Evolutionary conservation across 2,113 vertebrate genomes (phyloP), one percentile per base, ranked within the genome.

Genomic region (Phoxinus phoxinus): DNA sequence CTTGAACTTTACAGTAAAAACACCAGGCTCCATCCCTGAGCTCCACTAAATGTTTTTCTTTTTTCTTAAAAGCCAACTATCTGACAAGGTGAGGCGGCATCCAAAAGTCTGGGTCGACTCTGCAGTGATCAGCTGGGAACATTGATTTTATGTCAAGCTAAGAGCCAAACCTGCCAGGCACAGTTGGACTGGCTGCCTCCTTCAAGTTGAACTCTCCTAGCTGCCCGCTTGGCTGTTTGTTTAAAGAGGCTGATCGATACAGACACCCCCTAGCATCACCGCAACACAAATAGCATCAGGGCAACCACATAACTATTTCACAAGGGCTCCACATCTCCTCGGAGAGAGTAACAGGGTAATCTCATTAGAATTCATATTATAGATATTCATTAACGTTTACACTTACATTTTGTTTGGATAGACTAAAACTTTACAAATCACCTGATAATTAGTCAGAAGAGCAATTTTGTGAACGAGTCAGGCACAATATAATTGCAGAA

Each of bases 101-200:
- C 41, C 35, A 72, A 80, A 84, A 25, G 27, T 51, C 76, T 82
- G 75, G 30, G 63, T n/a, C 37, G 25, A 23, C 27, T 48, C 53
- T 84, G 48, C 82, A 25, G 44, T 72, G 53, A 78, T 79, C 81
- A 81, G 44, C 58, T 81, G 61, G 67, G 73, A 59, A 17, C 74
- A 89, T 88, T 72, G 86, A 89, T 86, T 88, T 89, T 84, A 74
- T 78, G 85, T 88, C 89, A 89, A 80, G 73, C 37, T 86, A 86
- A 85, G 82, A 86, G 69, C 53, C 81, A 67, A 84, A 63, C 74
- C 56, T 87, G 79, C 79, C 86, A 65, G 73, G 58, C 80, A 81
- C 81, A 23, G 73, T 30, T 59, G 65, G 25, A 35, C 76, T 81
- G 67, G 73, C 75, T 85, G 59, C 30, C 81, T 84, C 74, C 85